phyloP scores from a whole-genome alignment of 2,113 vertebrate species.

The Prinia subflava region DNA sequence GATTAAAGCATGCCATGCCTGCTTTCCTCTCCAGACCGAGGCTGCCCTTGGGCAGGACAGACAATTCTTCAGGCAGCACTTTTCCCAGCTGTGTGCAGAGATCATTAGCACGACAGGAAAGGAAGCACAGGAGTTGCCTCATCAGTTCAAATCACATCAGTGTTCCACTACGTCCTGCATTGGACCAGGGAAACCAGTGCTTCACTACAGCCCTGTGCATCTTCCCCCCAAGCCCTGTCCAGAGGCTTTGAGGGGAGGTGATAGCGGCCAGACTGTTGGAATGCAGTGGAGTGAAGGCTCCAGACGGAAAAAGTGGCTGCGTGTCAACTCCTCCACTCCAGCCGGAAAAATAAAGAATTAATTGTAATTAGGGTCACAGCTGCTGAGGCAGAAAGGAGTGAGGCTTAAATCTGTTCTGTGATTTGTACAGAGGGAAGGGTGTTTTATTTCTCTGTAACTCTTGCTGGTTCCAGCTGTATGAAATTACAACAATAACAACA shows the following conservation, averaged over 20 bases:
- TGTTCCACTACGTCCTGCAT: background rate
- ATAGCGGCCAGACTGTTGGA: background rate
- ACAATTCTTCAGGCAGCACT: accelerated
- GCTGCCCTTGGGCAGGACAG: background rate
- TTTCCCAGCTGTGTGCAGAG: background rate
- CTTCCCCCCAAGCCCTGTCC: background rate
- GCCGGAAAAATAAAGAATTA: background rate
- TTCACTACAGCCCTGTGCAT: accelerated
- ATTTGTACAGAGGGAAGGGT: background rate
- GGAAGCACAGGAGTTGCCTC: background rate
- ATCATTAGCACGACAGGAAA: background rate
- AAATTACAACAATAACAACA: background rate
- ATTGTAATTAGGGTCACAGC: background rate
- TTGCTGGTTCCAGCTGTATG: background rate
- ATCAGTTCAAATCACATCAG: background rate
- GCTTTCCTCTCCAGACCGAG: background rate
- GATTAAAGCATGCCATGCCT: background rate
- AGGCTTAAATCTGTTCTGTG: background rate
- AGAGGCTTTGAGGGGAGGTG: background rate
- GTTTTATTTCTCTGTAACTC: background rate
- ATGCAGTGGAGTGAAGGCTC: background rate
- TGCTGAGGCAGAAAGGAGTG: background rate
- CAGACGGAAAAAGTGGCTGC: background rate
- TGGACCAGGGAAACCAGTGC: background rate
- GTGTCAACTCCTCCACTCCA: background rate